phyloP scores from a whole-genome alignment of 2,113 vertebrate genomes.

The Phaethornis superciliosus region DNA sequence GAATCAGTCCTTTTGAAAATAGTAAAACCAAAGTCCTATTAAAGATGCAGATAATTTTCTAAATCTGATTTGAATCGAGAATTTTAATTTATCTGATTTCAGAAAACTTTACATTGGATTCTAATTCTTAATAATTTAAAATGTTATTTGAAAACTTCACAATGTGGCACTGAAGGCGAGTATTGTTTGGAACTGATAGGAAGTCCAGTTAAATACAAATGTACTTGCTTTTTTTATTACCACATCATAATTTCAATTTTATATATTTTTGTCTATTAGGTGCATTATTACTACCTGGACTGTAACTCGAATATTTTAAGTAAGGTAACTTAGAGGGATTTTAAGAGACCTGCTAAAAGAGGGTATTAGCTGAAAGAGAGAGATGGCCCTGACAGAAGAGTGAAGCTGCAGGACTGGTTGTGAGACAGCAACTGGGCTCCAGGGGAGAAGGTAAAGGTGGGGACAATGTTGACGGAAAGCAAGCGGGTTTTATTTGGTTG shows the following conservation, averaged over 20 bases:
- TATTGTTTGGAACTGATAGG: background rate
- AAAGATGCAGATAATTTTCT: background rate
- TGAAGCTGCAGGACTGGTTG: background rate
- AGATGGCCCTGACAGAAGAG: background rate
- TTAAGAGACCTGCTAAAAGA: too few species aligned
- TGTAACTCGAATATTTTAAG: background rate
- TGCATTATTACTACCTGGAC: background rate
- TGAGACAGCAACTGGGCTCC: background rate
- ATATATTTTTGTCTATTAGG: background rate
- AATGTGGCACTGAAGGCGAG: background rate
- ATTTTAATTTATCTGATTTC: background rate
- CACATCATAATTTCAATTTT: background rate
- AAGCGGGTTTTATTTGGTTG: background rate
- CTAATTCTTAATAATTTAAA: background rate
- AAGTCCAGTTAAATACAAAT: background rate
- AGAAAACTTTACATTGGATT: background rate
- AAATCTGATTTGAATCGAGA: background rate
- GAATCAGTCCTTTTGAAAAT: background rate
- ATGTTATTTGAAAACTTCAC: background rate
- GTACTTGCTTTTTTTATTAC: background rate
- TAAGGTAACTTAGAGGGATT: accelerated
- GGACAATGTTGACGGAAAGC: too few species aligned
- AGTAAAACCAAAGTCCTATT: background rate
- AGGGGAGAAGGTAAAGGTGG: too few species aligned
- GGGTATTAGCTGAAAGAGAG: too few species aligned